A percentile compares a stretch with the other conserved stretches of the same genome.
Evolutionary conservation across 2,888 invertebrate species (phyloP).

Genomic region (Lucinisca nassula): DNA sequence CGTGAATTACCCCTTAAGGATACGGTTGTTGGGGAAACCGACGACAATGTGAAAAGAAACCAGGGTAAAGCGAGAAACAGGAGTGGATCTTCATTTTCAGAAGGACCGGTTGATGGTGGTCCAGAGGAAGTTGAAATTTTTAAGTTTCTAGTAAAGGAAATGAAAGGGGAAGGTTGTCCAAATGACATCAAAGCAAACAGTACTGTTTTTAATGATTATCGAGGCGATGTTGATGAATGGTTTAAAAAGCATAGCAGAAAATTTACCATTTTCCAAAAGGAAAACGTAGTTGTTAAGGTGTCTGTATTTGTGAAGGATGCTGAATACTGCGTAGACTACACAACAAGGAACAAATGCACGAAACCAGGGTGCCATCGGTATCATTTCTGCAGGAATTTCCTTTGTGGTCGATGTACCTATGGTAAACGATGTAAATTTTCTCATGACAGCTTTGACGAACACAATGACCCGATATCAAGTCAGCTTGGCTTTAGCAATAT

Average conservation of each 20-base stretch:
- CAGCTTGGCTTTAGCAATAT: slow-evolving; percentile 41
- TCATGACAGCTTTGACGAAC: slow-evolving; percentile 55
- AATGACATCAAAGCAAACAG: not conserved
- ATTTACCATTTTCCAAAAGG: slow-evolving; percentile 51
- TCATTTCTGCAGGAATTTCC: slow-evolving; percentile 13
- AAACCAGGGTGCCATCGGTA: not conserved
- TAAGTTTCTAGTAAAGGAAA: slow-evolving; percentile 20
- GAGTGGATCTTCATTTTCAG: not conserved
- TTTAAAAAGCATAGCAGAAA: slow-evolving; percentile 34
- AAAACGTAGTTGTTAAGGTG: slow-evolving; percentile 9
- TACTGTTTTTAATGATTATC: not conserved
- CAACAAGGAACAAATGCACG: not conserved
- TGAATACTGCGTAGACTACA: slow-evolving; percentile 35
- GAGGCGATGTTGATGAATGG: slow-evolving; percentile 22
- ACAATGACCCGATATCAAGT: slow-evolving; percentile 40
- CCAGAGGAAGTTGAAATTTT: slow-evolving; percentile 20
- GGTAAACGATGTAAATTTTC: slow-evolving; percentile 52
- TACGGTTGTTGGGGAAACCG: too few relatives aligned
- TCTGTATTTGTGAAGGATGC: slow-evolving; percentile 9
- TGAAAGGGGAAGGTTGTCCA: not conserved
- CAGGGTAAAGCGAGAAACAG: not conserved
- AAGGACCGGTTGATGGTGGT: not conserved
- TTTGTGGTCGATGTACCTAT: slow-evolving; percentile 42
- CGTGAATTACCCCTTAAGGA: too few relatives aligned
- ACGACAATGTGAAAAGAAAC: too few relatives aligned